Conservation (phyloP, 2,888 invertebrate genomes). For the Notocelia uddmanniana region DNA sequence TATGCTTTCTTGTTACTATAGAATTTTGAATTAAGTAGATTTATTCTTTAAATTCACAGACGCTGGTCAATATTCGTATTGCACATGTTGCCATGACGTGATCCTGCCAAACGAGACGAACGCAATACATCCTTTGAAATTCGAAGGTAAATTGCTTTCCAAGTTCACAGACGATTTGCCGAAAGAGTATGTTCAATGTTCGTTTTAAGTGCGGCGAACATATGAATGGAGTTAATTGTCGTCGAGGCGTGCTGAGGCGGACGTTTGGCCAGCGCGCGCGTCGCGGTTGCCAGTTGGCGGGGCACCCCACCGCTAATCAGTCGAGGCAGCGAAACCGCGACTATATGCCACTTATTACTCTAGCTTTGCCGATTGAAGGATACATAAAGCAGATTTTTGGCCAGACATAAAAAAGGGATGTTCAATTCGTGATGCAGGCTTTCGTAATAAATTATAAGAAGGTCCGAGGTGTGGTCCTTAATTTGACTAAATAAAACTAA, state of each 20-base stretch:
- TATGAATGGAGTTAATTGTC: conserved; percentile 38
- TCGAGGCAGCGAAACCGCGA: conserved; percentile 20
- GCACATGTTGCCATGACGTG: background rate
- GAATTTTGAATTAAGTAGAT: too few relatives aligned
- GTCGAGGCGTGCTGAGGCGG: conserved; percentile 8
- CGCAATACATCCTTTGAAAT: background rate
- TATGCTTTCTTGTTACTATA: too few relatives aligned
- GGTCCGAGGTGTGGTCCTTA: too few relatives aligned
- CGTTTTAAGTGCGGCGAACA: conserved; percentile 23
- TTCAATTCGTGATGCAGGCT: too few relatives aligned
- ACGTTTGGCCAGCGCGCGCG: conserved; percentile 32
- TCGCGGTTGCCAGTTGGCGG: conserved; percentile 28
- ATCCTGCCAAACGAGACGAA: background rate
- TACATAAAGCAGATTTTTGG: too few relatives aligned
- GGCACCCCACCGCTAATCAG: conserved; percentile 31
- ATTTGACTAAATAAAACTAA: too few relatives aligned
- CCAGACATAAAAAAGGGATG: too few relatives aligned
- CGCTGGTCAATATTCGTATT: background rate
- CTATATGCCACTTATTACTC: background rate
- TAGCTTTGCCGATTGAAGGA: background rate
- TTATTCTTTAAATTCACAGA: too few relatives aligned
- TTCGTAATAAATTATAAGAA: too few relatives aligned
- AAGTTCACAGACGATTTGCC: conserved; percentile 15
- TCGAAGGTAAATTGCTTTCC: conserved; percentile 7
- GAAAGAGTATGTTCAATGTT: conserved; percentile 16